phyloP scores from a whole-genome alignment of 2,888 invertebrate genomes.

The Subacronicta megacephala region DNA sequence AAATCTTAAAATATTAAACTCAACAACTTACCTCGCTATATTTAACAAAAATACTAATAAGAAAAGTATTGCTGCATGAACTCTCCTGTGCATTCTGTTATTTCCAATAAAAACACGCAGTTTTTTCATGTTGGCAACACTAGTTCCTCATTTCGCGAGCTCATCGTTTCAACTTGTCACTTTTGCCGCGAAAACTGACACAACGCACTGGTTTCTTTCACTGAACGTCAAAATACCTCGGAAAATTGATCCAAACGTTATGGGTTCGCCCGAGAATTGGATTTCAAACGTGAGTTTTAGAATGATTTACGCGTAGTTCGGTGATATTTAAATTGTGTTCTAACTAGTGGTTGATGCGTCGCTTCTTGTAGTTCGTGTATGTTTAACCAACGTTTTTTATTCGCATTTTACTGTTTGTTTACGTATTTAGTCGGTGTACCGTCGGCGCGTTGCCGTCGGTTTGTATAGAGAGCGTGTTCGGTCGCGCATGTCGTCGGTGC shows the following conservation, averaged over 20 bases:
- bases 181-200: slow-evolving; percentile 66
- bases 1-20: slow-evolving; percentile 21
- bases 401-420: slow-evolving; percentile 76
- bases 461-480: slow-evolving; percentile 75
- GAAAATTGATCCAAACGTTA: slow-evolving; percentile 31
- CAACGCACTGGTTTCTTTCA: slow-evolving; percentile 59
- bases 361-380: slow-evolving; percentile 56
- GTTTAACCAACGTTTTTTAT: slow-evolving; percentile 63
- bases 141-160: slow-evolving; percentile 76
- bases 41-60: slow-evolving; percentile 78
- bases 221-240: slow-evolving; percentile 52
- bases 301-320: slow-evolving; percentile 16
- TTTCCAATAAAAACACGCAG: slow-evolving; percentile 66
- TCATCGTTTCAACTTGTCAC: slow-evolving; percentile 80
- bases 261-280: slow-evolving; percentile 35
- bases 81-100: slow-evolving; percentile 82
- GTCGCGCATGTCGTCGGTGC: slow-evolving; percentile 74
- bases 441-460: slow-evolving; percentile 81
- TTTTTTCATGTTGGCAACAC: slow-evolving; percentile 87
- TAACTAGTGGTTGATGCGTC: slow-evolving; percentile 34
- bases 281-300: slow-evolving; percentile 27
- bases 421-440: slow-evolving; percentile 68
- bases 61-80: slow-evolving; percentile 75
- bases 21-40: slow-evolving; percentile 80
- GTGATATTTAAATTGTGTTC: slow-evolving; percentile 25